Evolutionary conservation across 1,140 invertebrate species (phyloP).

Genomic region (Limonius californicus): DNA sequence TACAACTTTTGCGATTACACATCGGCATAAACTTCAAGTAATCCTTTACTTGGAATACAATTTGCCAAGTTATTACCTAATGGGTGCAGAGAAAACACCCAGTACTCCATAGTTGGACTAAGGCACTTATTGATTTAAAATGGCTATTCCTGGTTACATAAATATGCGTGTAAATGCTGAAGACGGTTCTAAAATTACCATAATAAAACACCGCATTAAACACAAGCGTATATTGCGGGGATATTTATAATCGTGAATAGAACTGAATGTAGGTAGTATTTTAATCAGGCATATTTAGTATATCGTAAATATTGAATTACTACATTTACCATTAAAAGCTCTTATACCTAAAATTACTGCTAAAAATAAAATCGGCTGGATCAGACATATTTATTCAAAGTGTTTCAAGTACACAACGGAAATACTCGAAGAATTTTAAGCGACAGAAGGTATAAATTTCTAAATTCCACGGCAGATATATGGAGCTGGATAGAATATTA

Average conservation of each 20-base stretch:
- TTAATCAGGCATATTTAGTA: conserved; percentile 10
- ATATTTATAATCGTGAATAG: conserved; percentile 9
- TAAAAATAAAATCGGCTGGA: not conserved
- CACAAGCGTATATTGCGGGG: not conserved
- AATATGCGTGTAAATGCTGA: conserved; percentile 12
- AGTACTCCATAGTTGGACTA: too few species aligned
- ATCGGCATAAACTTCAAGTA: too few species aligned
- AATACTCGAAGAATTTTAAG: conserved; percentile 1
- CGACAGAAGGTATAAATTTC: not conserved
- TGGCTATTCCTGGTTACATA: conserved; percentile 5
- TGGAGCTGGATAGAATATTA: conserved; percentile 1
- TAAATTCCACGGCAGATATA: not conserved
- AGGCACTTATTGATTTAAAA: conserved; percentile 2
- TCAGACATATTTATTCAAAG: not conserved
- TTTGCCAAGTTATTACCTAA: too few species aligned
- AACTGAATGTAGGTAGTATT: conserved; percentile 6
- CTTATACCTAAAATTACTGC: not conserved
- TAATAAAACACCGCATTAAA: conserved; percentile 9
- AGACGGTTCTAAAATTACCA: conserved; percentile 10
- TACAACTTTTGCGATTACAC: too few species aligned
- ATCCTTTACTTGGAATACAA: too few species aligned
- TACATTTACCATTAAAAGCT: conserved; percentile 8
- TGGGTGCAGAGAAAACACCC: too few species aligned
- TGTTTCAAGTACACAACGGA: not conserved
- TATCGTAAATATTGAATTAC: conserved; percentile 3